These are phyloP conservation scores for Lytechinus variegatus DNA, from an alignment of 35 echinoderm and acorn worm genomes.

Conservation along the genomic window DNA sequence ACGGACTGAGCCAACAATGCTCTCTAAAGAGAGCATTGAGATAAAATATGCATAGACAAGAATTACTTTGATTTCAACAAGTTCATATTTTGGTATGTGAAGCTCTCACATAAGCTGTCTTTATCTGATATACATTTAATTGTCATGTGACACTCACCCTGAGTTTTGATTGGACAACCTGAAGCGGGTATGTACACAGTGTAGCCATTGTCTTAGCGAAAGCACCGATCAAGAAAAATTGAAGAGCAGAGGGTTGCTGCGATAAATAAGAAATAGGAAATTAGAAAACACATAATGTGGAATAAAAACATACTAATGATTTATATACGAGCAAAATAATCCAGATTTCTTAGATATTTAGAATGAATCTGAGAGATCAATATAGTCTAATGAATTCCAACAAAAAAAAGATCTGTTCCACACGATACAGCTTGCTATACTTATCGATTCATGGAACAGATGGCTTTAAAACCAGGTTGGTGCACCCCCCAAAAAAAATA, in stretches of 20 bases:
- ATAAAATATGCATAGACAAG: too few species aligned
- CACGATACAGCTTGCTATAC: too few species aligned
- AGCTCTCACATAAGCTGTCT: too few species aligned
- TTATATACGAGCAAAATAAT: background rate
- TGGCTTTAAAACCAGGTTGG: too few species aligned
- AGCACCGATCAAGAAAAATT: constrained; percentile 91
- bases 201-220: constrained; percentile 85
- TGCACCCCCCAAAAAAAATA: too few species aligned
- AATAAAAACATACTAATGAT: background rate
- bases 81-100: too few species aligned
- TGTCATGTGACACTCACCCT: constrained; percentile 64
- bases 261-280: background rate
- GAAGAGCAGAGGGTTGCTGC: constrained; percentile 67
- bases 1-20: too few species aligned
- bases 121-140: background rate
- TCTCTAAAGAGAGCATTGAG: too few species aligned
- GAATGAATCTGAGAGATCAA: background rate
- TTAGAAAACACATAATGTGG: too few species aligned
- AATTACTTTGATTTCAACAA: background rate
- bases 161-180: constrained; percentile 86
- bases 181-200: constrained; percentile 82
- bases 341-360: background rate
- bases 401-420: background rate
- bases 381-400: background rate
- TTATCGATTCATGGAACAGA: too few species aligned